Evolutionary conservation across 2,113 vertebrate genomes (phyloP).

Genomic region (Eretmochelys imbricata): DNA sequence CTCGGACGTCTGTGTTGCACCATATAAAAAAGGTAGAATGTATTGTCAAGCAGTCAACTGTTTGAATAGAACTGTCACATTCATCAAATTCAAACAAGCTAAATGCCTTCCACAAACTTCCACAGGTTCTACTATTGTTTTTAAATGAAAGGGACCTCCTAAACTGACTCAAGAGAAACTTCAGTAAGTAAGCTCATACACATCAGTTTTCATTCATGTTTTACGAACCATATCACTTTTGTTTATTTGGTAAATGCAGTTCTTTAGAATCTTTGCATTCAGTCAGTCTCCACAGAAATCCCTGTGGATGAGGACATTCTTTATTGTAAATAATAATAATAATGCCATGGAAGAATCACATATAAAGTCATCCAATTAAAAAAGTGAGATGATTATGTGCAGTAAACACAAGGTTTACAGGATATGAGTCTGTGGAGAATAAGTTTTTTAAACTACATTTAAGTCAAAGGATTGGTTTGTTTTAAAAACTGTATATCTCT

Average conservation of each 20-base stretch:
- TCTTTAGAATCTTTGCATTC: constrained; percentile 60
- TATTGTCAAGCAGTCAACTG: constrained; percentile 40
- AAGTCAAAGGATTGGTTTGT: neutral
- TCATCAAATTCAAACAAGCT: constrained; percentile 60
- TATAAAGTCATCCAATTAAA: neutral
- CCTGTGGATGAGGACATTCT: constrained; percentile 41
- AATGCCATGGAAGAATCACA: neutral
- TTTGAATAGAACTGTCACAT: constrained; percentile 69
- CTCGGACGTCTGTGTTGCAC: constrained; percentile 26
- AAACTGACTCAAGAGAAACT: constrained; percentile 65
- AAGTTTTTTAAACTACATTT: neutral
- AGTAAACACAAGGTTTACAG: accelerated
- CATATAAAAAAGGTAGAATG: constrained; percentile 67
- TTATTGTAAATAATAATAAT: constrained; percentile 12
- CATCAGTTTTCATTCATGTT: constrained; percentile 42
- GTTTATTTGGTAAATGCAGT: constrained; percentile 33
- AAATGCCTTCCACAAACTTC: constrained; percentile 70
- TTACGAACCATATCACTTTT: constrained; percentile 32
- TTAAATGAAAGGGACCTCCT: constrained; percentile 69
- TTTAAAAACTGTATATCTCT: neutral
- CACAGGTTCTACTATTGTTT: constrained; percentile 76
- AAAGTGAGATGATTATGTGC: neutral
- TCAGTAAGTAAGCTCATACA: constrained; percentile 52
- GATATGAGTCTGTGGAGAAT: neutral
- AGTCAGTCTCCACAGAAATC: constrained; percentile 51